These are phyloP conservation scores for Drosophila ogumai DNA, from an alignment of 1,140 invertebrate species.

Conservation along the genomic window DNA sequence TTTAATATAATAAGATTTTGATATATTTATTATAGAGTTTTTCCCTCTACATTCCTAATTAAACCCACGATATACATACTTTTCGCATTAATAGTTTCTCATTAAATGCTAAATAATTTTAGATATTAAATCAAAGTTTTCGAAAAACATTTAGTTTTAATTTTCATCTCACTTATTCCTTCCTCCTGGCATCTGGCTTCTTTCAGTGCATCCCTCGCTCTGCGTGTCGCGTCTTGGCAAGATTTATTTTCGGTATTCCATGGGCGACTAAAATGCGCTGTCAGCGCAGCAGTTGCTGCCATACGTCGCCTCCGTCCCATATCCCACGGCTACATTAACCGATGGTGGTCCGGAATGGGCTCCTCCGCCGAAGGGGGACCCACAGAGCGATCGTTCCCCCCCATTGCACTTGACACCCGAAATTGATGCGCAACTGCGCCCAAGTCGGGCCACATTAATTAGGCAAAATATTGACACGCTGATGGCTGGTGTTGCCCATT, in stretches of 20 bases:
- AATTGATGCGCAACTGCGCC: constrained; percentile 65
- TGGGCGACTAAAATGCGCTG: constrained; percentile 74
- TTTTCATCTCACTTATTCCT: neutral
- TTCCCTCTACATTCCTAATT: no score
- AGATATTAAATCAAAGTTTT: no score
- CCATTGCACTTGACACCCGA: constrained; percentile 71
- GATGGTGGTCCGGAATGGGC: constrained; percentile 57
- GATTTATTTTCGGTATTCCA: constrained; percentile 81
- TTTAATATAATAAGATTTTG: no score
- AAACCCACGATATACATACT: no score
- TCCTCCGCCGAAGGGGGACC: constrained; percentile 12
- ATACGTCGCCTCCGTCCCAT: constrained; percentile 56
- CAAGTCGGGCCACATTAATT: constrained; percentile 73
- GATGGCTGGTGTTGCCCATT: constrained; percentile 68
- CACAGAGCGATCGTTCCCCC: constrained; percentile 43
- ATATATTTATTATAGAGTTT: no score
- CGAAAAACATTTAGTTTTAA: no score
- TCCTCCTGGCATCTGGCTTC: neutral
- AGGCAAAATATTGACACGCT: constrained; percentile 77
- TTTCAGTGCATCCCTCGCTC: constrained; percentile 18
- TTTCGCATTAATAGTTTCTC: no score
- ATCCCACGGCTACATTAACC: constrained; percentile 53
- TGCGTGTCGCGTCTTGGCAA: constrained; percentile 66
- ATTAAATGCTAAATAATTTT: no score
- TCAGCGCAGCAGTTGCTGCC: constrained; percentile 77